phyloP scores from a whole-genome alignment of 2,113 vertebrate species.

The Laticauda laticaudata region DNA sequence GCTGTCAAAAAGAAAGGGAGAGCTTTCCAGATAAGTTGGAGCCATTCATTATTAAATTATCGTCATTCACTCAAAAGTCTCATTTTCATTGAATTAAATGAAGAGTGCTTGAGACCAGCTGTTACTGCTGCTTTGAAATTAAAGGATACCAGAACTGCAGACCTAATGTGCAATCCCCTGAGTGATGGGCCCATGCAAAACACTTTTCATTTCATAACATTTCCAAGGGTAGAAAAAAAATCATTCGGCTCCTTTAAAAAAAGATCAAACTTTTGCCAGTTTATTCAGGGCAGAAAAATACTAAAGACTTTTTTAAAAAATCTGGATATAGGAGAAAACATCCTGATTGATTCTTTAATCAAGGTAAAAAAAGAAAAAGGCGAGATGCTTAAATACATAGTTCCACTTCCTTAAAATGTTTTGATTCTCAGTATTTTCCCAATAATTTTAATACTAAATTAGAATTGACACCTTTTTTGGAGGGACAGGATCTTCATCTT shows the following conservation, averaged over 20 bases:
- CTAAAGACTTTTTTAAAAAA: background rate
- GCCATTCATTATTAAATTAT: constrained; percentile 70
- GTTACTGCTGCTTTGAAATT: constrained; percentile 29
- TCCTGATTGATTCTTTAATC: background rate
- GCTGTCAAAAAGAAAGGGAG: constrained; percentile 59
- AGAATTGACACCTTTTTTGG: no score
- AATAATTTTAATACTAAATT: no score
- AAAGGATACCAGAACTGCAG: constrained; percentile 30
- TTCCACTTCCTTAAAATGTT: background rate
- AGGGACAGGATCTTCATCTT: no score
- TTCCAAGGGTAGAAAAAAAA: background rate
- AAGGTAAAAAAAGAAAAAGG: background rate
- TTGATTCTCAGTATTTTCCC: no score
- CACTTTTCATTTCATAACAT: background rate
- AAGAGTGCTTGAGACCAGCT: constrained; percentile 53
- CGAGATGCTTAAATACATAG: background rate
- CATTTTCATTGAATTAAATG: constrained; percentile 59
- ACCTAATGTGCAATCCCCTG: background rate
- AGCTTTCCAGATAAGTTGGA: constrained; percentile 65
- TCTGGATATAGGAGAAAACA: background rate
- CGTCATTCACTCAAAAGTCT: constrained; percentile 62
- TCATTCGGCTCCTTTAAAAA: background rate
- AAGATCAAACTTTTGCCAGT: background rate
- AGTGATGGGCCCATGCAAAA: background rate
- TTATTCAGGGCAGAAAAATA: background rate